Percentiles rank a stretch among this genome's conserved stretches.
Conservation (phyloP, 2,113 vertebrate genomes). For the Carettochelys insculpta region DNA sequence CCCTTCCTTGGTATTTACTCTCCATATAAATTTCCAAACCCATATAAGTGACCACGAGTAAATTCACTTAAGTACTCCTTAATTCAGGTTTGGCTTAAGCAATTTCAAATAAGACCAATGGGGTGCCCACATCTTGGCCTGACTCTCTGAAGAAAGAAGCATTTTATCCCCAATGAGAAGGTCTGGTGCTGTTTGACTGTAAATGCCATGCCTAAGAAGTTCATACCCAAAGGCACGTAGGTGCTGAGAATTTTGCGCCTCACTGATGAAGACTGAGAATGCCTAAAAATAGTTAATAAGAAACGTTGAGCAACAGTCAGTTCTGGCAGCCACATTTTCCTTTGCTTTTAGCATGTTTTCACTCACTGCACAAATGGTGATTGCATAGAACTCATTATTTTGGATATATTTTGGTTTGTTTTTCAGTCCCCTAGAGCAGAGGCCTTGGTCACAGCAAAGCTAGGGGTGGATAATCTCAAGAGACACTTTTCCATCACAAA, state of each 20-base stretch:
- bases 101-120: constrained; percentile 50
- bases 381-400: background rate
- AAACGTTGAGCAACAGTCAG: constrained; percentile 45
- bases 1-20: background rate
- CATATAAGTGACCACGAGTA: constrained; percentile 1
- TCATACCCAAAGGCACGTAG: constrained; percentile 22
- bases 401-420: background rate
- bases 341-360: background rate
- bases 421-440: background rate
- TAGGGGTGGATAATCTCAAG: background rate
- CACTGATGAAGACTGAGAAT: constrained; percentile 46
- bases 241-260: constrained; percentile 47
- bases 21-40: background rate
- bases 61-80: constrained; percentile 28
- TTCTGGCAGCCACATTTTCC: background rate
- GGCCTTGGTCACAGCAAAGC: background rate
- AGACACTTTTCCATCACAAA: background rate
- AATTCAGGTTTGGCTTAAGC: constrained; percentile 44
- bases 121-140: constrained; percentile 28
- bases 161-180: constrained; percentile 65
- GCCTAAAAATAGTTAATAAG: constrained; percentile 48
- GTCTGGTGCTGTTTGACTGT: constrained; percentile 47
- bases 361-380: background rate
- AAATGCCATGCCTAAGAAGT: constrained; percentile 44
- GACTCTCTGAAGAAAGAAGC: constrained; percentile 51